phyloP scores from a whole-genome alignment of 2,797 vertebrate species.

The Danio jaintianensis region DNA sequence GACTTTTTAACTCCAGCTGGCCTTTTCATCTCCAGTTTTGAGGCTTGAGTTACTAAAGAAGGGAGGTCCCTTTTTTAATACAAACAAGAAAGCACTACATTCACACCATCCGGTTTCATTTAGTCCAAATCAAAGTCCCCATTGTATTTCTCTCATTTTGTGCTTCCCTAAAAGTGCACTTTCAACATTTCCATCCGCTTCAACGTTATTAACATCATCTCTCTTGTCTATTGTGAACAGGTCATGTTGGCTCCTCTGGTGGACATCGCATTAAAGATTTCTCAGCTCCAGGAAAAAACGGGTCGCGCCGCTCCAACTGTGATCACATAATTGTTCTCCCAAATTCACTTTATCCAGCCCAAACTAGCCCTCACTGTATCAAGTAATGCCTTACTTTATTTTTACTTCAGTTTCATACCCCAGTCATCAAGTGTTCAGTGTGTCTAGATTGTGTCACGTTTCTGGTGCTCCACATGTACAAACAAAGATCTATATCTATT shows the following conservation, averaged over 20 bases:
- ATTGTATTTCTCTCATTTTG: neutral
- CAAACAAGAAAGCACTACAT: neutral
- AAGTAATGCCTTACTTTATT: constrained; percentile 37
- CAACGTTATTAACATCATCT: constrained; percentile 4
- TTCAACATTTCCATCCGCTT: constrained; percentile 2
- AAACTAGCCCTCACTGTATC: constrained; percentile 27
- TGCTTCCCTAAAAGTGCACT: neutral
- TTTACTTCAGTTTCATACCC: neutral
- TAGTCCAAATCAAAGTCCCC: neutral
- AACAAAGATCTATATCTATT: constrained; percentile 40
- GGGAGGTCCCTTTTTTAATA: neutral
- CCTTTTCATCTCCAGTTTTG: constrained; percentile 55
- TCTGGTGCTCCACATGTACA: constrained; percentile 47
- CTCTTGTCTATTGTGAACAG: constrained; percentile 70
- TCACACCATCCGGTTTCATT: neutral
- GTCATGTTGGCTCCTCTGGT: constrained; percentile 95
- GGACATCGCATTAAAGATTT: constrained; percentile 92
- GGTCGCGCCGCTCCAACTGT: constrained; percentile 91
- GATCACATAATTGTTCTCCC: constrained; percentile 85
- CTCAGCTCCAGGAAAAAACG: constrained; percentile 89
- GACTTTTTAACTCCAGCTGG: constrained; percentile 50
- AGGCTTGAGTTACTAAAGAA: constrained; percentile 28
- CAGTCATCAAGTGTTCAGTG: constrained; percentile 13
- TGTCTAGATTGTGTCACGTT: constrained; percentile 25
- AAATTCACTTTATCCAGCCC: constrained; percentile 26